These are phyloP conservation scores for Clarias macrocephalus DNA, from an alignment of 2,113 vertebrate species.

Conservation along the genomic window DNA sequence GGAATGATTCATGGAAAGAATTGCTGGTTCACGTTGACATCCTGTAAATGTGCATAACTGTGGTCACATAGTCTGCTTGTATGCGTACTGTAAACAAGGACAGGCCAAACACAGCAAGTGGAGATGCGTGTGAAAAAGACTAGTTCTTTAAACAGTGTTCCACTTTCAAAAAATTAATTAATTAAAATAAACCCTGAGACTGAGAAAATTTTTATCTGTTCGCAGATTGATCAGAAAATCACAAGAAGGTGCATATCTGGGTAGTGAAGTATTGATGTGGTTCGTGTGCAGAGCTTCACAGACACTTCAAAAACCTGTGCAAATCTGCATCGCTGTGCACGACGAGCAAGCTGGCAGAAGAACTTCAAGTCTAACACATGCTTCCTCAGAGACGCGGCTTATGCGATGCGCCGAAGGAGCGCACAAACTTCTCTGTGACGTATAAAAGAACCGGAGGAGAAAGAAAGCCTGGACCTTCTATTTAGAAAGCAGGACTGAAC, in stretches of 20 bases:
- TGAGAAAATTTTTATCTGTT: background rate
- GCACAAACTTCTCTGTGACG: background rate
- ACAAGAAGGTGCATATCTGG: background rate
- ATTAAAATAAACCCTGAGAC: too few relatives aligned
- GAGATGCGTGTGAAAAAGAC: background rate
- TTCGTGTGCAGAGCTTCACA: background rate
- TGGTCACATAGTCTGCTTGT: background rate
- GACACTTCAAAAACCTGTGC: background rate
- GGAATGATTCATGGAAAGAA: conserved; percentile 2
- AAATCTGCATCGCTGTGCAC: background rate
- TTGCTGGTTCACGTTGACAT: conserved; percentile 4
- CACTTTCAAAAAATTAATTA: background rate
- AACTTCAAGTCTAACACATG: background rate
- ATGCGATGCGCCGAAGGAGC: background rate
- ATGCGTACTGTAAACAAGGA: background rate
- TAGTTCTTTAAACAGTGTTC: background rate
- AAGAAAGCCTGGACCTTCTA: background rate
- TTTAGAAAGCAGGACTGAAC: background rate
- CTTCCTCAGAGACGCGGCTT: background rate
- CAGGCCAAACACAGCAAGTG: background rate
- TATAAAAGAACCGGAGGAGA: background rate
- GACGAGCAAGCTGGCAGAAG: background rate
- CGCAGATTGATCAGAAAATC: background rate
- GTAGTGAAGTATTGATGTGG: background rate
- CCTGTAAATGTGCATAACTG: background rate